Conservation (phyloP, 2,797 vertebrate species). For the Ispidina picta region DNA sequence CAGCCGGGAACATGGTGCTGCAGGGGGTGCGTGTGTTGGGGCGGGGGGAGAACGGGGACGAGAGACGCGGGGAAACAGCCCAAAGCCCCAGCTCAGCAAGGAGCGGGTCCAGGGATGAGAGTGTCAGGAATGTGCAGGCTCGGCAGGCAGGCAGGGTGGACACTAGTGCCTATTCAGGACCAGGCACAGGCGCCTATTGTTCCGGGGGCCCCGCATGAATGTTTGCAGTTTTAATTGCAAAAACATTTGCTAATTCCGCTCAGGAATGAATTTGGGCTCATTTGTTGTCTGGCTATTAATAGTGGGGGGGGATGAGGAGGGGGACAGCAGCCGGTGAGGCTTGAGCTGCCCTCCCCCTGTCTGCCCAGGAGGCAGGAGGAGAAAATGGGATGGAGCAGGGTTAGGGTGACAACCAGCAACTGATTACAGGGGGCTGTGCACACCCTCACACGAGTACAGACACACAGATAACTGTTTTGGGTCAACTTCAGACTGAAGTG, state of each 20-base stretch:
- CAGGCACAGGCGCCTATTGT: slow-evolving; percentile 79
- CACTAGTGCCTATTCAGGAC: slow-evolving; percentile 75
- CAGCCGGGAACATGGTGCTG: neutral
- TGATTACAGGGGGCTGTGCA: neutral
- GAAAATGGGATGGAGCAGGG: neutral
- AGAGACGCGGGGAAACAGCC: neutral
- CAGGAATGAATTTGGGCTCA: slow-evolving; percentile 65
- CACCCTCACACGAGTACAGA: fast-evolving
- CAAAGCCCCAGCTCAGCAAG: neutral
- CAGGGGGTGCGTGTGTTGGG: neutral
- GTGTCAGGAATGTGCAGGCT: slow-evolving; percentile 79
- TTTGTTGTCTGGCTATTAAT: slow-evolving; percentile 72
- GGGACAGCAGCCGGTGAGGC: slow-evolving; percentile 61
- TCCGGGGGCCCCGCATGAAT: slow-evolving; percentile 62
- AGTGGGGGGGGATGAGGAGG: slow-evolving; percentile 5
- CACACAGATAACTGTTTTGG: neutral
- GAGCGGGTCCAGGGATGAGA: slow-evolving; percentile 41
- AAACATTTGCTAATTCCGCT: slow-evolving; percentile 74
- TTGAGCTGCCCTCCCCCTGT: neutral
- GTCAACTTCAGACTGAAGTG: neutral
- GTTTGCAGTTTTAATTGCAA: slow-evolving; percentile 76
- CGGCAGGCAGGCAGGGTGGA: slow-evolving; percentile 59
- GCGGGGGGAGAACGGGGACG: too few species aligned
- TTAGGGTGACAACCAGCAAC: neutral
- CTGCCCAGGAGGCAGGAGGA: neutral